These are phyloP conservation scores for Rhodinocichla rosea DNA, from an alignment of 2,113 vertebrate species.

Conservation along the genomic window DNA sequence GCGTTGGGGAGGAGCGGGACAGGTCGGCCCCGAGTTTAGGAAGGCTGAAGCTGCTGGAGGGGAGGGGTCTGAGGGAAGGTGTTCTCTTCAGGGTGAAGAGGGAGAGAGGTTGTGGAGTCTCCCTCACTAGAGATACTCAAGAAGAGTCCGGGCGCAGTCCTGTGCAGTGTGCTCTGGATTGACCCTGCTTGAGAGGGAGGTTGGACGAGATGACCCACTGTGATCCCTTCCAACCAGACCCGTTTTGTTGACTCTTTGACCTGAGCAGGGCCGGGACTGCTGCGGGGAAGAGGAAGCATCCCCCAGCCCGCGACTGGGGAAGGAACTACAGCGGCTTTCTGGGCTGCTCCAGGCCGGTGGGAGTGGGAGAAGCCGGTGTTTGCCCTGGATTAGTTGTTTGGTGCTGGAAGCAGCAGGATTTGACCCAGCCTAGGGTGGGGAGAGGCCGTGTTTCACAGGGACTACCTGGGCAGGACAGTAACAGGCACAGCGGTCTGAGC, in stretches of 20 bases:
- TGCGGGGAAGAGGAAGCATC: too few species aligned
- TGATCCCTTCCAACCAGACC: not conserved
- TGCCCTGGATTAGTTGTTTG: rapidly evolving
- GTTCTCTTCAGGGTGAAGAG: rapidly evolving
- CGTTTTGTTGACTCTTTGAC: not conserved
- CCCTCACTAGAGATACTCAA: rapidly evolving
- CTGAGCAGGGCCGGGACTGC: rapidly evolving
- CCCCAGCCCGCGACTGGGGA: rapidly evolving
- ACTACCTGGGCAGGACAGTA: not conserved
- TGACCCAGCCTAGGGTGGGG: not conserved
- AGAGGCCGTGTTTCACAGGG: rapidly evolving
- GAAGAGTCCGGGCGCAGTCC: not conserved
- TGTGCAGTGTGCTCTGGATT: not conserved
- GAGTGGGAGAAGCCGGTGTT: rapidly evolving
- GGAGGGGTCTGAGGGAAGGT: rapidly evolving
- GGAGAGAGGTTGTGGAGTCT: not conserved
- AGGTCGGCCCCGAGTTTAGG: rapidly evolving
- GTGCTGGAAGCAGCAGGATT: not conserved
- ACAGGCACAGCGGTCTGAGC: rapidly evolving
- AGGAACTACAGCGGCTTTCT: rapidly evolving
- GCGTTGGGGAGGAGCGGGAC: not conserved
- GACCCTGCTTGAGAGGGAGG: not conserved
- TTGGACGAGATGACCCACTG: not conserved
- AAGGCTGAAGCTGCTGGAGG: not conserved
- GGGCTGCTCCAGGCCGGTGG: not conserved